Evolutionary conservation across 2,797 vertebrate genomes (phyloP).

Genomic region (Pangasius macronema): DNA sequence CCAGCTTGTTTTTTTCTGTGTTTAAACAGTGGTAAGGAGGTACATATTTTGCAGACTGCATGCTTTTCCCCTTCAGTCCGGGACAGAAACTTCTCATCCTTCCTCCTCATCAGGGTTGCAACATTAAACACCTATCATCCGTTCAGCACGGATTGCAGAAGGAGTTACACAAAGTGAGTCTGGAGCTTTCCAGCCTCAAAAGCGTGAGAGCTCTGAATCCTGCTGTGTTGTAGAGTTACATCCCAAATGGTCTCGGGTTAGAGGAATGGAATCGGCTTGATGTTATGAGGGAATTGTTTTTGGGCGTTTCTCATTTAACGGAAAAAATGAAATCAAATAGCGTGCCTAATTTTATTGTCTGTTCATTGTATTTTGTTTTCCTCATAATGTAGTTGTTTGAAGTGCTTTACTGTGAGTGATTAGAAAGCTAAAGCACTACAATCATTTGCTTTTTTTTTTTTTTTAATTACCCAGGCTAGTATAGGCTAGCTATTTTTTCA

Average conservation of each 20-base stretch:
- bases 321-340: constrained; percentile 8
- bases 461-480: not conserved
- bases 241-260: constrained; percentile 16
- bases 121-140: constrained; percentile 3
- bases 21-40: constrained; percentile 25
- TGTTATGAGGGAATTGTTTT: constrained; percentile 35
- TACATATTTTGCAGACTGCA: constrained; percentile 9
- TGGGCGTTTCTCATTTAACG: constrained; percentile 6
- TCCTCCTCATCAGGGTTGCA: constrained; percentile 2
- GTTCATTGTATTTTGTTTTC: constrained; percentile 10
- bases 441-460: not conserved
- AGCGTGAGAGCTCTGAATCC: constrained; percentile 15
- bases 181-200: not conserved
- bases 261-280: constrained; percentile 23
- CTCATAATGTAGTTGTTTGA: constrained; percentile 21
- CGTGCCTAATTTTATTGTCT: constrained; percentile 14
- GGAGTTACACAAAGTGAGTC: constrained; percentile 2
- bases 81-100: not conserved
- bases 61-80: constrained; percentile 20
- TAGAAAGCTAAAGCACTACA: constrained; percentile 24
- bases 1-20: constrained; percentile 16
- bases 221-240: constrained; percentile 23
- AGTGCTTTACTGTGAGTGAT: constrained; percentile 16
- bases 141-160: not conserved
- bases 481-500: not conserved